These are phyloP conservation scores for Drosophila nigromelanica DNA, from an alignment of 1,140 invertebrate genomes.

Conservation along the genomic window DNA sequence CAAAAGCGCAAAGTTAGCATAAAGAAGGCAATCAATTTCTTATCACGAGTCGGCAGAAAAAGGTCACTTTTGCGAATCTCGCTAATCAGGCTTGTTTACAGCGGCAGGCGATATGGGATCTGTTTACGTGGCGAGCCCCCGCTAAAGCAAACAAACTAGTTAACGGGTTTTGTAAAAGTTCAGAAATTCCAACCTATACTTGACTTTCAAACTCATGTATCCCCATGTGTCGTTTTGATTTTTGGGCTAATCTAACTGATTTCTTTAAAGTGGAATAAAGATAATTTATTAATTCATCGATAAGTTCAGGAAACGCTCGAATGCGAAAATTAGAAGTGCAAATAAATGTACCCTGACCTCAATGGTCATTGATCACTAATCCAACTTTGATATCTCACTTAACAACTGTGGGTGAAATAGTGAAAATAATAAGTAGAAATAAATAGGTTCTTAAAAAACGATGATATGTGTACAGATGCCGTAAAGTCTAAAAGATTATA, in stretches of 20 bases:
- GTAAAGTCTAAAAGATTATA: too few species aligned
- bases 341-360: not conserved
- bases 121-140: conserved; percentile 15
- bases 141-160: not conserved
- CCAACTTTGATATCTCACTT: too few species aligned
- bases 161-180: conserved; percentile 35
- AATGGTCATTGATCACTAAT: not conserved
- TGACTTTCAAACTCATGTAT: conserved; percentile 68
- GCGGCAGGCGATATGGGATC: conserved; percentile 45
- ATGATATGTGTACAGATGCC: too few species aligned
- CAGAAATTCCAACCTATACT: conserved; percentile 44
- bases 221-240: conserved; percentile 18
- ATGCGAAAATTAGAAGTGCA: not conserved
- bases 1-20: conserved; percentile 10
- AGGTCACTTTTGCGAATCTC: conserved; percentile 18
- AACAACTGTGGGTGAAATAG: too few species aligned
- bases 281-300: conserved; percentile 2
- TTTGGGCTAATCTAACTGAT: conserved; percentile 15
- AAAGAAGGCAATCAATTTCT: conserved; percentile 30
- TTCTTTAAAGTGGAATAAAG: not conserved
- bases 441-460: too few species aligned
- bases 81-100: conserved; percentile 60
- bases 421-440: too few species aligned
- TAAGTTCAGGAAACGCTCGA: not conserved
- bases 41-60: conserved; percentile 43